phyloP scores from a whole-genome alignment of 2,797 vertebrate species.

The Darevskia nairensis region DNA sequence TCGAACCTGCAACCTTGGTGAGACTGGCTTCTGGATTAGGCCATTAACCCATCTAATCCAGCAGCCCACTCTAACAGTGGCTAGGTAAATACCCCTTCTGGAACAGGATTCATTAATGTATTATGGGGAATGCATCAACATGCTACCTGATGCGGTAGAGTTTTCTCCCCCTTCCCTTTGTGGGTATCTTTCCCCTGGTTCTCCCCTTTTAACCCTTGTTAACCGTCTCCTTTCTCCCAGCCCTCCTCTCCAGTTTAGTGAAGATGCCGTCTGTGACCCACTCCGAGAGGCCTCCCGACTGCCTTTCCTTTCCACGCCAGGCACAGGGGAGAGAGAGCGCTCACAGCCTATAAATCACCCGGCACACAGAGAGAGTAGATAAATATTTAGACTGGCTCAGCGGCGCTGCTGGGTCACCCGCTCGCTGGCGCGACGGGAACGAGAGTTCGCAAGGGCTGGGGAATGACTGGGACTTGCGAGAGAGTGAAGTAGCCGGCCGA shows the following conservation, averaged over 20 bases:
- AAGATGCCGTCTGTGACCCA: neutral
- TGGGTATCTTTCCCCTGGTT: slow-evolving; percentile 44
- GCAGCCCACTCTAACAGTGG: too few species aligned
- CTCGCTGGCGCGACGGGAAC: slow-evolving; percentile 1
- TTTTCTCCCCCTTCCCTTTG: neutral
- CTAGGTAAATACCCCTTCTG: too few species aligned
- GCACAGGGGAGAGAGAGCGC: neutral
- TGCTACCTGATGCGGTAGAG: neutral
- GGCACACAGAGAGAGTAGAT: slow-evolving; percentile 32
- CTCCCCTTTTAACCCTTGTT: slow-evolving; percentile 23
- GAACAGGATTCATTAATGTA: neutral
- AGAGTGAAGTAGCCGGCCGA: neutral
- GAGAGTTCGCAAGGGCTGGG: neutral
- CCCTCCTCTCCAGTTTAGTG: neutral
- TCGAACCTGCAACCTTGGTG: too few species aligned
- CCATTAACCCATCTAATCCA: too few species aligned
- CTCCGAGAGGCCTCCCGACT: neutral
- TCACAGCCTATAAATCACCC: slow-evolving; percentile 10
- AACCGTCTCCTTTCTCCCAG: neutral
- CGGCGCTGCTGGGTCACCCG: neutral
- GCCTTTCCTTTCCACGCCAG: neutral
- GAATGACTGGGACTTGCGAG: neutral
- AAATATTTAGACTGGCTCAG: slow-evolving; percentile 67
- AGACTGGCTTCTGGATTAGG: too few species aligned
- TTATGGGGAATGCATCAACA: too few species aligned